Base-by-base conservation (phyloP, 2,797 vertebrate genomes). In the Lagorchestes hirsutus region DNA sequence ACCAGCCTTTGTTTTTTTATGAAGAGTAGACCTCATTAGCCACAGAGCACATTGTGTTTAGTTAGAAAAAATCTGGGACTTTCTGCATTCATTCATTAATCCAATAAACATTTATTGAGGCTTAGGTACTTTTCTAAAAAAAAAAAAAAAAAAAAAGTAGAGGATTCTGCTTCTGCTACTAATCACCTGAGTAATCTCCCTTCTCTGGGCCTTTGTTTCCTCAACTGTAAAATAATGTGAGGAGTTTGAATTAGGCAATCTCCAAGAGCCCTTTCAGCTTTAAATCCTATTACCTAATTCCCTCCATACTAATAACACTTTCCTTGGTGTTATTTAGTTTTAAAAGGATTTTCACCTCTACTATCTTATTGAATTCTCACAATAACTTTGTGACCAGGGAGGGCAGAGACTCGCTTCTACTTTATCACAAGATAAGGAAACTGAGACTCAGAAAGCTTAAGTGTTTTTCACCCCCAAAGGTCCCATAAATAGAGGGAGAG, bases 31-130 rank as follows among this genome's bases (percentile, higher is more conserved):
- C 91, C 40, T 93, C 18, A 93, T 46, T 87, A 50, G 57, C 24
- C 18, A 87, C 24, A 58, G 6, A 10, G 29, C 29, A 54, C 27
- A 57, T 40, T 87, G n/a, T 59, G 55, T 90, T 34, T 91, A 34
- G 59, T 95, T 94, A 94, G 92, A 29, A 59, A 93, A 55, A 91
- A 91, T 91, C 13, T 55, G 40, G 40, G 13, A 57, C 74, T 74
- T 90, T 57, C 56, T 13, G 12, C 56, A 92, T 91, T 92, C 46
- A 56, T 57, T 91, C 52, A 91, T 91, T 92, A 28, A 56, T 59
- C 91, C 57, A 87, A 54, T 54, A 91, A 59, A 52, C 31, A 92
- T 54, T 90, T 92, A 54, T 12, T 29, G 31, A 90, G 74, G 18
- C 46, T 82, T 82, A 24, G 74, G 40, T 46, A 46, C n/a, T 82